Percentiles rank a stretch among this genome's conserved stretches.
These are phyloP conservation scores for Bombus impatiens DNA, from an alignment of 1,140 invertebrate species.

Conservation along the genomic window DNA sequence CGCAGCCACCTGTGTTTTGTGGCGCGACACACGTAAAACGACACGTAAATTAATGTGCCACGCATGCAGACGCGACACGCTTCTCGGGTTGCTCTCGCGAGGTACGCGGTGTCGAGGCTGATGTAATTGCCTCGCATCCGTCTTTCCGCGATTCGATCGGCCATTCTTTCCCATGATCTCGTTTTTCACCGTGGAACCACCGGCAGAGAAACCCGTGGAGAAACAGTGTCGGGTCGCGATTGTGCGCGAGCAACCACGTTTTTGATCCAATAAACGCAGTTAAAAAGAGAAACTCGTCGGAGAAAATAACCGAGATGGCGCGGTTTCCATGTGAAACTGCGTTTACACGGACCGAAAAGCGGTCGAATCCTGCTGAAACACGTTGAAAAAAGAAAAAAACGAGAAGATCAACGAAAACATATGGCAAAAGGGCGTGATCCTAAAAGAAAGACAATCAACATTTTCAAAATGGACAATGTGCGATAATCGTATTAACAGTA, in stretches of 20 bases:
- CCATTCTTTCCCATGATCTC: background rate
- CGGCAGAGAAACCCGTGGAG: slow-evolving; percentile 1
- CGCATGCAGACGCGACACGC: slow-evolving; percentile 23
- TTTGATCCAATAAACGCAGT: slow-evolving; percentile 45
- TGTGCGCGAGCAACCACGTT: slow-evolving; percentile 2
- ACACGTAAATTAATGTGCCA: slow-evolving; percentile 39
- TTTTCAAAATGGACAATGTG: slow-evolving; percentile 40
- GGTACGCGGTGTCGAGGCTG: background rate
- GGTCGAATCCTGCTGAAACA: slow-evolving; percentile 8
- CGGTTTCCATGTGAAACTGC: background rate
- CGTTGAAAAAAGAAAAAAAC: background rate
- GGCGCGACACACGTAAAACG: slow-evolving; percentile 25
- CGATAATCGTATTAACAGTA: background rate
- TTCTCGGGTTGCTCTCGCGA: slow-evolving; percentile 48
- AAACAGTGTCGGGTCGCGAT: slow-evolving; percentile 8
- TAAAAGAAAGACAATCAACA: background rate
- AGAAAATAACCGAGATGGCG: background rate
- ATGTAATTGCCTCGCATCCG: slow-evolving; percentile 41
- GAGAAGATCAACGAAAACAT: background rate
- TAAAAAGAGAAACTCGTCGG: background rate
- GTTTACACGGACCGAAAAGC: slow-evolving; percentile 2
- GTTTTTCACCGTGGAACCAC: slow-evolving; percentile 7
- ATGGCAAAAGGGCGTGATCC: background rate
- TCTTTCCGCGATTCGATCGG: slow-evolving; percentile 29
- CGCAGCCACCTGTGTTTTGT: background rate